A percentile compares a stretch with the other conserved stretches of the same genome.
Conservation (phyloP, 2,888 invertebrate genomes). For the Standfussiana lucernea region DNA sequence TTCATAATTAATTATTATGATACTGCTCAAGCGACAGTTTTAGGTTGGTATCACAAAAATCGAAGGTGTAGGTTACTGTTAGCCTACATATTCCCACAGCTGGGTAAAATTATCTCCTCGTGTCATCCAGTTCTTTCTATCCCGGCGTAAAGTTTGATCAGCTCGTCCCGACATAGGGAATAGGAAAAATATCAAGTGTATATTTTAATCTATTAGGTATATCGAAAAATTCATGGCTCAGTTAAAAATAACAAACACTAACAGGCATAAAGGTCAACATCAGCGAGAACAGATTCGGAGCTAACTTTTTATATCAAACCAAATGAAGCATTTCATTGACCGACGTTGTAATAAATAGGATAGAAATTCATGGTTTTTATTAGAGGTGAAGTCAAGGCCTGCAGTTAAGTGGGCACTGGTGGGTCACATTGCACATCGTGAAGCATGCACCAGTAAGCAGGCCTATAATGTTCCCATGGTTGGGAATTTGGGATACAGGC, state of each 20-base stretch:
- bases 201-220: background rate
- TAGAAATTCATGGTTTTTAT: slow-evolving; percentile 68
- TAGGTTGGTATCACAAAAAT: background rate
- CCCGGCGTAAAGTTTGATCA: background rate
- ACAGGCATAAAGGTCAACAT: slow-evolving; percentile 41
- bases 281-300: slow-evolving; percentile 1
- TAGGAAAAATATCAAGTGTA: background rate
- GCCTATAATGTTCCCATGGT: background rate
- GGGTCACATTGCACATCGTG: slow-evolving; percentile 66
- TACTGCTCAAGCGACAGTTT: no score
- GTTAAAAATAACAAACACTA: slow-evolving; percentile 38
- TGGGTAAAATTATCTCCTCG: background rate
- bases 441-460: slow-evolving; percentile 14
- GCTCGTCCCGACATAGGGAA: background rate
- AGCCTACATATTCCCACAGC: background rate
- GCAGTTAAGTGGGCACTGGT: slow-evolving; percentile 50
- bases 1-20: no score
- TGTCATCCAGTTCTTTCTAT: background rate
- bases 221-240: background rate
- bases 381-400: slow-evolving; percentile 70
- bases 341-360: slow-evolving; percentile 63
- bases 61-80: background rate
- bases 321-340: slow-evolving; percentile 61
- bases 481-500: background rate
- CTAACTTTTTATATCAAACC: slow-evolving; percentile 38